Conservation (phyloP, 2,797 vertebrate species). For the Hephaestus fuliginosus region DNA sequence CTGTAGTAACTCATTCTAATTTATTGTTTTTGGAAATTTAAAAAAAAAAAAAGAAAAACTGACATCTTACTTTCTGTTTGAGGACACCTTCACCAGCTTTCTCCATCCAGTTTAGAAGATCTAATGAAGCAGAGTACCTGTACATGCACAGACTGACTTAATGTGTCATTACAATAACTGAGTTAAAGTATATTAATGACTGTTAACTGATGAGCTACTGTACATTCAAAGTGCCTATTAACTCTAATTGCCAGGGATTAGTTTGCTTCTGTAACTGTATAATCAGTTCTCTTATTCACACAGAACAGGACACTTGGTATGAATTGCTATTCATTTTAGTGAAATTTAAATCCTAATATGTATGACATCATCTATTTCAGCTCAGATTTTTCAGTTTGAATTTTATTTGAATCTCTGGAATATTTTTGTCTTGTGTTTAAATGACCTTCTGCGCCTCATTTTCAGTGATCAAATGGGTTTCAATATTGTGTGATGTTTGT, state of each 20-base stretch:
- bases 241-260: slow-evolving; percentile 34
- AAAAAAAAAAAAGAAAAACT: not conserved
- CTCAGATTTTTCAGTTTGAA: slow-evolving; percentile 26
- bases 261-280: slow-evolving; percentile 20
- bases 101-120: slow-evolving; percentile 24
- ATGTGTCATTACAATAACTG: slow-evolving; percentile 17
- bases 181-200: slow-evolving; percentile 4
- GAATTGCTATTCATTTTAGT: not conserved
- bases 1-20: slow-evolving; percentile 18
- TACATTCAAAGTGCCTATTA: slow-evolving; percentile 71
- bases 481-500: slow-evolving; percentile 28
- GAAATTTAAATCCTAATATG: slow-evolving; percentile 32
- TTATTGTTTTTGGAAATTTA: slow-evolving; percentile 33
- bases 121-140: slow-evolving; percentile 18
- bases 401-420: slow-evolving; percentile 30
- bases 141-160: slow-evolving; percentile 2
- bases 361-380: slow-evolving; percentile 8
- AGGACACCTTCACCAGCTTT: slow-evolving; percentile 29
- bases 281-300: not conserved
- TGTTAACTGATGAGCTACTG: slow-evolving; percentile 22
- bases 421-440: slow-evolving; percentile 5
- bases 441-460: slow-evolving; percentile 8
- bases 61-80: slow-evolving; percentile 20
- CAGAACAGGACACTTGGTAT: slow-evolving; percentile 3
- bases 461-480: slow-evolving; percentile 19